A percentile compares a stretch with the other conserved stretches of the same genome.
Conservation (phyloP, 2,797 vertebrate species). For the Euthynnus affinis region DNA sequence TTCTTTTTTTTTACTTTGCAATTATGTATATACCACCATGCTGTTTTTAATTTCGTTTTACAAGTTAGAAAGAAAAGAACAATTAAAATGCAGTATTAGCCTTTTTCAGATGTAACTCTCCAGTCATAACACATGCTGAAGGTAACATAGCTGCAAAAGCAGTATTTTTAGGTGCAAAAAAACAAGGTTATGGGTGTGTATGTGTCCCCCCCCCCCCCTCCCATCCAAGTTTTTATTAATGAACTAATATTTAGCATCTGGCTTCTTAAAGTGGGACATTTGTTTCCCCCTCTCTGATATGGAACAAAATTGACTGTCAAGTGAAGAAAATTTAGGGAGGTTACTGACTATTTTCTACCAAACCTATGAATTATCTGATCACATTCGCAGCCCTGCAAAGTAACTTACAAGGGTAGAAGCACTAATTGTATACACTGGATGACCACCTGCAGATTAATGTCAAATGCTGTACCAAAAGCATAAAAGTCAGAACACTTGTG, state of each 20-base stretch:
- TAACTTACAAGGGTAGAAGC: conserved; percentile 1
- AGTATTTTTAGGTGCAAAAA: conserved; percentile 62
- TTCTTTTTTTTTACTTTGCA: conserved; percentile 67
- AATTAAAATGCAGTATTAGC: conserved; percentile 84
- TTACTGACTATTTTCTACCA: conserved; percentile 23
- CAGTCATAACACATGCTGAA: conserved; percentile 67
- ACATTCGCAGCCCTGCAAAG: conserved; percentile 11
- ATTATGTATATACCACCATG: conserved; percentile 75
- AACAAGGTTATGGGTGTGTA: conserved; percentile 55
- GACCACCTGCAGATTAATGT: conserved; percentile 10
- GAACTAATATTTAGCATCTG: conserved; percentile 22
- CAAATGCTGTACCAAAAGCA: conserved; percentile 12
- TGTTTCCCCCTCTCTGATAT: background rate
- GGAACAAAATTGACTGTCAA: conserved; percentile 8
- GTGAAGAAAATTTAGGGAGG: background rate
- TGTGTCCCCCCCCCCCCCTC: background rate
- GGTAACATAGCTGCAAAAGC: conserved; percentile 59
- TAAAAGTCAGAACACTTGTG: background rate
- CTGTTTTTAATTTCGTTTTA: conserved; percentile 67
- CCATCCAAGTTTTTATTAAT: conserved; percentile 34
- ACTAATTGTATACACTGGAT: conserved; percentile 43
- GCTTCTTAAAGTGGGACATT: conserved; percentile 18
- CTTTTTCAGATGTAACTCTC: conserved; percentile 66
- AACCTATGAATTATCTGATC: background rate
- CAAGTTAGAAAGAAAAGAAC: conserved; percentile 63